These are phyloP conservation scores for Phaonia tiefii DNA, from an alignment of 2,888 invertebrate genomes.

Conservation along the genomic window DNA sequence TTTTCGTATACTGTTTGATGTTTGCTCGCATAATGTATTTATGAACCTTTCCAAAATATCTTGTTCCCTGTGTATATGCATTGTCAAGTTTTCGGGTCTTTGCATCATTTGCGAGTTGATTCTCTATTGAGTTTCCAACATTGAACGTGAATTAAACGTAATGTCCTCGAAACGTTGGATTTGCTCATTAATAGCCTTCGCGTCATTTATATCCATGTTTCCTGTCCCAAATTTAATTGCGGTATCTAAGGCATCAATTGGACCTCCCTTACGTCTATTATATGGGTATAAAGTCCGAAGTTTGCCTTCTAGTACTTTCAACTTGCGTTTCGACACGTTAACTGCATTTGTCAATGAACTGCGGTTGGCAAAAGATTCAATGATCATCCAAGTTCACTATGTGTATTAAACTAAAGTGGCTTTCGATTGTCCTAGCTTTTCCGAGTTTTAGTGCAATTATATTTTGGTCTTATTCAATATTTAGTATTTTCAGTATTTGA, in stretches of 20 bases:
- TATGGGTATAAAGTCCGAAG: not conserved
- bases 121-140: constrained; percentile 19
- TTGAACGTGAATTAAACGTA: not conserved
- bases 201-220: constrained; percentile 52
- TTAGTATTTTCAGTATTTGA: too few species aligned
- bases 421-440: constrained; percentile 2
- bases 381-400: not conserved
- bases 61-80: constrained; percentile 49
- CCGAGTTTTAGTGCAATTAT: constrained; percentile 1
- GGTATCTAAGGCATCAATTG: constrained; percentile 51
- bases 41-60: constrained; percentile 30
- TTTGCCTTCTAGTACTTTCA: too few species aligned
- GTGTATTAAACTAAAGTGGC: constrained; percentile 4
- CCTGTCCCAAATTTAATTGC: constrained; percentile 60
- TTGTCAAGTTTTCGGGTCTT: constrained; percentile 52
- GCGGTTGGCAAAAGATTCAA: too few species aligned
- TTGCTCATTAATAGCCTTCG: constrained; percentile 40
- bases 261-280: constrained; percentile 36
- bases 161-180: constrained; percentile 15
- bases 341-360: too few species aligned
- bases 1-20: not conserved
- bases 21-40: not conserved
- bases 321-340: too few species aligned
- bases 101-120: constrained; percentile 53
- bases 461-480: not conserved